phyloP scores from a whole-genome alignment of 2,888 invertebrate species.

The Drosophila nigricruria region DNA sequence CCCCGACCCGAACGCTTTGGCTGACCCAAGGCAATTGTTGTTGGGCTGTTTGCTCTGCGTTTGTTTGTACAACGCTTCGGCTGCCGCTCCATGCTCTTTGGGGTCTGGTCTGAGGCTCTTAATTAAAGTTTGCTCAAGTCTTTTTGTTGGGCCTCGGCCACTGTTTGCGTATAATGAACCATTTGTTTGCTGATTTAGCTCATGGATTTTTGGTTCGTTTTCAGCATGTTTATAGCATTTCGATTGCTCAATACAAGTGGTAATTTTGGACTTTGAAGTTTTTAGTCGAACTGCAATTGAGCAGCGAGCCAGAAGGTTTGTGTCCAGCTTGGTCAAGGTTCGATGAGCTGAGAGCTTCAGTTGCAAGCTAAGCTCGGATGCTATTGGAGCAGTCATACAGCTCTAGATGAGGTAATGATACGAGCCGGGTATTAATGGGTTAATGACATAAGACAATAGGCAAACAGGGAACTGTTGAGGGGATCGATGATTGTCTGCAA shows the following conservation, averaged over 20 bases:
- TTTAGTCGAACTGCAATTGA: slow-evolving; percentile 1
- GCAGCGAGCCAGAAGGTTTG: neutral
- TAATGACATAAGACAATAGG: neutral
- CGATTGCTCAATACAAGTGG: slow-evolving; percentile 48
- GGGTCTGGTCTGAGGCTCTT: slow-evolving; percentile 44
- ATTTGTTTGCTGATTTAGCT: slow-evolving; percentile 40
- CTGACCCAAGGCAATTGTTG: slow-evolving; percentile 66
- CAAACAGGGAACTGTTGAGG: neutral
- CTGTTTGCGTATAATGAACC: slow-evolving; percentile 44
- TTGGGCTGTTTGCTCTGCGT: slow-evolving; percentile 35
- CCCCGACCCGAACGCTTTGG: neutral
- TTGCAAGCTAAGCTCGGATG: neutral
- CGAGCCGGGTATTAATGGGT: neutral
- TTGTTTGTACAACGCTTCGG: slow-evolving; percentile 33
- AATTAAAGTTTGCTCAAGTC: slow-evolving; percentile 75
- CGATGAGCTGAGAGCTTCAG: neutral
- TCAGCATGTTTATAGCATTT: slow-evolving; percentile 4
- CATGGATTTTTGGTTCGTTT: slow-evolving; percentile 6
- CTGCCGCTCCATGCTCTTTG: neutral
- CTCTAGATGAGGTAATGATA: neutral
- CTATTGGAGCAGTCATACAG: neutral
- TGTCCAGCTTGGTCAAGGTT: no score
- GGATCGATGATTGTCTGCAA: neutral
- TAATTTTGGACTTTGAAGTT: slow-evolving; percentile 16
- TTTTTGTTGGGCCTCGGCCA: slow-evolving; percentile 29